A percentile compares a stretch with the other conserved stretches of the same genome.
Conservation (phyloP, 1,140 invertebrate genomes). For the Schlechtendalia chinensis region DNA sequence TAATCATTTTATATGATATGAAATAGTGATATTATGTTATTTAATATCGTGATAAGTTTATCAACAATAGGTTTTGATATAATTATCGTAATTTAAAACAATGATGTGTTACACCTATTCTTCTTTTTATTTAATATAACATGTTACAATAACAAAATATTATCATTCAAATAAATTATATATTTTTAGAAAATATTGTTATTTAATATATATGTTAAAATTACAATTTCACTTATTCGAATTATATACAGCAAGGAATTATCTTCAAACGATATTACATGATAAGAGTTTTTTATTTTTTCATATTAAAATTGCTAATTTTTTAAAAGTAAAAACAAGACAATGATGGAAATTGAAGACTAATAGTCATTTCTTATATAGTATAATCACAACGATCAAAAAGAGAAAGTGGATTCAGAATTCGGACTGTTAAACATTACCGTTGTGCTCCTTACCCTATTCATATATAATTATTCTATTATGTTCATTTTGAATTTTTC, state of each 20-base stretch:
- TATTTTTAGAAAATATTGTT: neutral
- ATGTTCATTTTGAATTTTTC: constrained; percentile 3
- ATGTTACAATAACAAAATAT: neutral
- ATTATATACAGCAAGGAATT: neutral
- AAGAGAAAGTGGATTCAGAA: constrained; percentile 42
- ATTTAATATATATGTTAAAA: neutral
- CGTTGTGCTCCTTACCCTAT: neutral
- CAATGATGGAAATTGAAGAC: constrained; percentile 8
- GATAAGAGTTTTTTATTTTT: neutral
- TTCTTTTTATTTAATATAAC: neutral
- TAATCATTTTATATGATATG: neutral
- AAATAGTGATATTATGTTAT: neutral
- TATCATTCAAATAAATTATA: neutral
- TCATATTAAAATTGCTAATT: constrained; percentile 10
- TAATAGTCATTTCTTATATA: constrained; percentile 27
- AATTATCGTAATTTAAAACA: neutral
- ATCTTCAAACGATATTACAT: neutral
- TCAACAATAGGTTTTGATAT: neutral
- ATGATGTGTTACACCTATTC: neutral
- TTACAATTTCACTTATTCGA: neutral
- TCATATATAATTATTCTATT: constrained; percentile 3
- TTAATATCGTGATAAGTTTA: neutral
- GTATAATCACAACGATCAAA: constrained; percentile 28
- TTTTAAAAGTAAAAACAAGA: constrained; percentile 11
- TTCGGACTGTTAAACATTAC: constrained; percentile 45